Evolutionary conservation across 2,113 vertebrate genomes (phyloP), one percentile per base, ranked within the genome.

Genomic region (Semicossyphus pulcher): DNA sequence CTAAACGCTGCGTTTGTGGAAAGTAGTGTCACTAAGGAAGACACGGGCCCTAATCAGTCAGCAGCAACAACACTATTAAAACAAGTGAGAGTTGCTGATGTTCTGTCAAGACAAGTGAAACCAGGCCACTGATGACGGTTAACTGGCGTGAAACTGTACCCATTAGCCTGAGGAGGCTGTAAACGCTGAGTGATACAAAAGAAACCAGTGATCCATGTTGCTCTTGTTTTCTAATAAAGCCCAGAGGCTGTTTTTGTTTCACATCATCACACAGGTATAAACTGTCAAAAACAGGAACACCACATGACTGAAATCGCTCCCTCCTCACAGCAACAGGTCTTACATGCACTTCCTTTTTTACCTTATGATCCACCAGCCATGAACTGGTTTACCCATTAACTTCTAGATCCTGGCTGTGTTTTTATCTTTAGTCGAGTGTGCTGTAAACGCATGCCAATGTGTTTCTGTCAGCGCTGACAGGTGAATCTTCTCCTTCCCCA

Each of bases 341-440:
- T 4, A 16, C 26, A 12, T 31, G 1, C 42, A 41, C 59, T 60
- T 67, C 41, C 26, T 14, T 7, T 5, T 6, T 4, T 48, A 20
- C 10, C 16, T 20, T 42, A 29, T n/a, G 54, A n/a, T 29, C 20
- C 18, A 23, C 29, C 25, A 28, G 53, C 81, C 78, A 53, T 75
- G 73, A 81, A 51, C 57, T 10, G 7, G 5, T 21, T 83, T 45
- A 88, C 68, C 79, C n/a, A 89, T 88, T 83, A 76, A 84, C 84
- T 41, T 61, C 8, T 23, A 42, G 49, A 53, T 49, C 51, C 44
- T 5, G 53, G 26, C 4, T 12, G 49, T 18, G 23, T 49, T 71
- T 70, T 42, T 26, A 31, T 25, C 39, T 69, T 42, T 28, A 11
- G 10, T 51, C 45, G 4, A 15, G 20, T 44, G 41, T 53, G 60